Evolutionary conservation across 1,140 invertebrate species (phyloP).

Genomic region (Zaprionus capensis): DNA sequence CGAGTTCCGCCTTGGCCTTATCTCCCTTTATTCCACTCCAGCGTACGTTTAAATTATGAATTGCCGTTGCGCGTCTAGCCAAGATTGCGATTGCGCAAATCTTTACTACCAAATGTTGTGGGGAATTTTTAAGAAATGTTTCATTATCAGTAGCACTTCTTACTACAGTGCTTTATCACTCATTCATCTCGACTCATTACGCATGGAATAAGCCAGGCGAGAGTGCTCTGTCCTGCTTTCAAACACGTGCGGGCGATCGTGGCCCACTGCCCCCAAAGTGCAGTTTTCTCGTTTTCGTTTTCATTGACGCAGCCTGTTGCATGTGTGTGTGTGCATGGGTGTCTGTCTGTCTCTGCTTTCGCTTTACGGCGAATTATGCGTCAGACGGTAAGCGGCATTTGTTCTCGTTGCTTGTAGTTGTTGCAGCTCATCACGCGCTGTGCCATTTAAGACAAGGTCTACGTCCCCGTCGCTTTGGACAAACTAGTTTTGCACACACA

Average conservation of each 20-base stretch:
- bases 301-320: slow-evolving; percentile 30
- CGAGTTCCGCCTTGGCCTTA: slow-evolving; percentile 23
- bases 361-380: slow-evolving; percentile 10
- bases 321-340: not conserved
- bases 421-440: slow-evolving; percentile 52
- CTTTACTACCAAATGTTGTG: not conserved
- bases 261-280: slow-evolving; percentile 39
- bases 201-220: not conserved
- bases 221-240: not conserved
- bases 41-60: slow-evolving; percentile 23
- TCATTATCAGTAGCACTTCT: not conserved
- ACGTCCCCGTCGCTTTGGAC: slow-evolving; percentile 42
- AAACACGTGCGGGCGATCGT: not conserved
- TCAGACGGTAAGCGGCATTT: not conserved
- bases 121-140: not conserved
- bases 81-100: slow-evolving; percentile 30
- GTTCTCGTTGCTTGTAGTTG: not conserved
- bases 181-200: not conserved
- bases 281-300: slow-evolving; percentile 33
- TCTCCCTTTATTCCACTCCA: slow-evolving; percentile 5
- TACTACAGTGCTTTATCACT: not conserved
- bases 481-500: slow-evolving; percentile 57
- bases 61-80: slow-evolving; percentile 25
- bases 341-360: slow-evolving; percentile 22
- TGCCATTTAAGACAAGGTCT: slow-evolving; percentile 60